These are phyloP conservation scores for Bubalus kerabau DNA, from an alignment of 2,113 vertebrate species.

Conservation along the genomic window DNA sequence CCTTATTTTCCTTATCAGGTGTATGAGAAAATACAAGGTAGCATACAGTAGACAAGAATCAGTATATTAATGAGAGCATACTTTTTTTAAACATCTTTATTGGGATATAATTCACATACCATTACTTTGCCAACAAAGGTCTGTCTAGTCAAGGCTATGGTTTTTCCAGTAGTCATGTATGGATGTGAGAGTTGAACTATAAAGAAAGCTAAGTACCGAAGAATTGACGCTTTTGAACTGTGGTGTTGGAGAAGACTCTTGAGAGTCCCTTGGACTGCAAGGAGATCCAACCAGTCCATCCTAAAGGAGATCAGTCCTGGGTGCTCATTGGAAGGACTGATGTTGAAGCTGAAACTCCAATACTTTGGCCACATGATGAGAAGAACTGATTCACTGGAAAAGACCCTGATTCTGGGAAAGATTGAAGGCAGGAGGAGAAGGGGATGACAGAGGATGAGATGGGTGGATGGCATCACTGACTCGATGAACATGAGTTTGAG, in stretches of 20 bases:
- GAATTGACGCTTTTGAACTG: not conserved
- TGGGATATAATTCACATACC: not conserved
- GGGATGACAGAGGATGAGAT: not conserved
- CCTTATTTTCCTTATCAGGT: not conserved
- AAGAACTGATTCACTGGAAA: not conserved
- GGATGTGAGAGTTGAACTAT: not conserved
- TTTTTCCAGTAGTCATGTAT: not conserved
- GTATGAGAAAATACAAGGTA: not conserved
- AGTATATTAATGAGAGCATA: not conserved
- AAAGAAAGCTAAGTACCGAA: not conserved
- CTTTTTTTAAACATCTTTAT: not conserved
- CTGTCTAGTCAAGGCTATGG: not conserved
- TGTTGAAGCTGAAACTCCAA: not conserved
- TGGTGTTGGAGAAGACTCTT: not conserved
- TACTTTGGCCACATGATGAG: not conserved
- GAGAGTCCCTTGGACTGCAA: not conserved
- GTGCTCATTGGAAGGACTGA: not conserved
- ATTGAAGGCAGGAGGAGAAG: not conserved
- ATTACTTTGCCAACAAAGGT: not conserved
- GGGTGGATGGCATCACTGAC: not conserved
- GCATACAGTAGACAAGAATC: not conserved
- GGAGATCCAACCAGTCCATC: not conserved
- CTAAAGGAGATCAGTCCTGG: not conserved
- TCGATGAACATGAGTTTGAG: not conserved
- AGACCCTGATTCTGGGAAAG: not conserved